phyloP scores from a whole-genome alignment of 2,888 invertebrate genomes.

The Chrysodeixis includens region DNA sequence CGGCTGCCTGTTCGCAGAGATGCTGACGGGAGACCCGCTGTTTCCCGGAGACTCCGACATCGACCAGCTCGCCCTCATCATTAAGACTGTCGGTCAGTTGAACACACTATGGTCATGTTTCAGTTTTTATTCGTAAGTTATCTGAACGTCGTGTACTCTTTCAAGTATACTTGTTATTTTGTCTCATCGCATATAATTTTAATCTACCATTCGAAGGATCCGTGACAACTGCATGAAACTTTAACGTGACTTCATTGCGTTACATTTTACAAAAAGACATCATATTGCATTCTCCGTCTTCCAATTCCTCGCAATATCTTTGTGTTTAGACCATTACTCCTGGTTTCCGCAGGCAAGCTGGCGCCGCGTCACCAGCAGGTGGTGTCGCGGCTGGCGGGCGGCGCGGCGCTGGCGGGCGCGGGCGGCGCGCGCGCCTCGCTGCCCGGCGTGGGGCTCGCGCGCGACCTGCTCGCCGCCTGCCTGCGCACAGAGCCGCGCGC shows the following conservation, averaged over 20 bases:
- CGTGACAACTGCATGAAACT: too few species aligned
- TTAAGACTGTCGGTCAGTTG: constrained; percentile 92
- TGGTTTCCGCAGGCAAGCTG: constrained; percentile 74
- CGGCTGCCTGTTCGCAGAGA: constrained; percentile 95
- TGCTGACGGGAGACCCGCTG: constrained; percentile 95
- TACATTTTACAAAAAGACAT: too few species aligned
- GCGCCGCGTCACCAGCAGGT: constrained; percentile 85
- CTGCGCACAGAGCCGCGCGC: constrained; percentile 91
- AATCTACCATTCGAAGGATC: too few species aligned
- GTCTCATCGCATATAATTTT: too few species aligned
- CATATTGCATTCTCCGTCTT: too few species aligned
- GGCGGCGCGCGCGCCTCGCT: constrained; percentile 62
- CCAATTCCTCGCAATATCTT: too few species aligned
- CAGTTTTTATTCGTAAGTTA: too few species aligned
- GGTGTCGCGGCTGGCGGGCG: constrained; percentile 79
- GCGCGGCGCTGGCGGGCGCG: constrained; percentile 72
- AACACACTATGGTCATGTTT: not conserved
- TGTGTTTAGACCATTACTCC: too few species aligned
- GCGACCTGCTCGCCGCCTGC: constrained; percentile 88
- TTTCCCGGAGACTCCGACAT: constrained; percentile 97
- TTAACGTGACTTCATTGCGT: too few species aligned
- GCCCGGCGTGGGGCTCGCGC: constrained; percentile 75
- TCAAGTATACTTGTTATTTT: too few species aligned
- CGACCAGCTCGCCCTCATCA: constrained; percentile 95
- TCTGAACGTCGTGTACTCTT: too few species aligned